Conservation (phyloP, 1,140 invertebrate species). For the Drosophila ficusphila region DNA sequence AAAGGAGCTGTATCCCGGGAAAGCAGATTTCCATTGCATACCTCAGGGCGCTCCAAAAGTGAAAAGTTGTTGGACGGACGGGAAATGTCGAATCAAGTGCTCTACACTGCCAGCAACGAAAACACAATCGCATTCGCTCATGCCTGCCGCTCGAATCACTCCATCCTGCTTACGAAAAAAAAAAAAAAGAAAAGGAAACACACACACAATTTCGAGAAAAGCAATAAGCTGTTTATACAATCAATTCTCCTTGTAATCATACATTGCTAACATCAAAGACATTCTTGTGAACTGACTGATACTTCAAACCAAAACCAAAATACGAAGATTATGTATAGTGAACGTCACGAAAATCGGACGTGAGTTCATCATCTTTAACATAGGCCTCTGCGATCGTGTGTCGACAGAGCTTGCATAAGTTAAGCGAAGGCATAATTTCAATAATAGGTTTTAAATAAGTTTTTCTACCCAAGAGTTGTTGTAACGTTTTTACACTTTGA, state of each 20-base stretch:
- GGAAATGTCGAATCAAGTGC: conserved; percentile 23
- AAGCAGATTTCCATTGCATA: background rate
- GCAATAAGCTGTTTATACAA: conserved; percentile 77
- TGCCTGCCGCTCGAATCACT: conserved; percentile 1
- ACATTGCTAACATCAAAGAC: conserved; percentile 10
- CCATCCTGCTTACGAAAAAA: background rate
- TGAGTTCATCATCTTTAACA: conserved; percentile 45
- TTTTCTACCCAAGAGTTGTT: conserved; percentile 75
- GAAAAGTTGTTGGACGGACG: conserved; percentile 2
- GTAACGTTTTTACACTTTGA: conserved; percentile 78
- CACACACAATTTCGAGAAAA: conserved; percentile 30
- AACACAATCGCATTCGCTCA: conserved; percentile 1
- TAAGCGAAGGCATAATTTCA: conserved; percentile 68
- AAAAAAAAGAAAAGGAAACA: background rate
- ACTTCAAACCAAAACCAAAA: conserved; percentile 39
- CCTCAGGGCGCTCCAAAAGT: background rate
- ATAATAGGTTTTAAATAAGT: conserved; percentile 81
- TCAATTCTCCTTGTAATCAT: conserved; percentile 40
- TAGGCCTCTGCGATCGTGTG: conserved; percentile 15
- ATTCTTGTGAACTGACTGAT: conserved; percentile 50
- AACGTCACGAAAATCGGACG: conserved; percentile 17
- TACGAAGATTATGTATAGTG: conserved; percentile 15
- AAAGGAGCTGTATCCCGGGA: conserved; percentile 4
- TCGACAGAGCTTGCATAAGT: conserved; percentile 29
- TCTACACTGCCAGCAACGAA: conserved; percentile 45